Evolutionary conservation across 2,888 invertebrate genomes (phyloP).

Genomic region (Drosophila austrosaltans): DNA sequence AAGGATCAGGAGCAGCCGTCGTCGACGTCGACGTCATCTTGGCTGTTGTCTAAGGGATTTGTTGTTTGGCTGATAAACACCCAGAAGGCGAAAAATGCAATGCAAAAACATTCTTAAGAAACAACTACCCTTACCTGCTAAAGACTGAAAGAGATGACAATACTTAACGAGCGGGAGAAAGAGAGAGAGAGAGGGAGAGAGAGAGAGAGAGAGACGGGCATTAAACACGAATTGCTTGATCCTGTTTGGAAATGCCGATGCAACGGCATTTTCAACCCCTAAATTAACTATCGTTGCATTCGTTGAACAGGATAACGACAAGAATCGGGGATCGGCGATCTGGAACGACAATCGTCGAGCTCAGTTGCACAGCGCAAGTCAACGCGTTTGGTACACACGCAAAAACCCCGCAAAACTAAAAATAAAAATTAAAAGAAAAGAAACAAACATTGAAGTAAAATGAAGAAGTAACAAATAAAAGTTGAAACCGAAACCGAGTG

Average conservation of each 20-base stretch:
- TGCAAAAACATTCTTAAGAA: constrained; percentile 67
- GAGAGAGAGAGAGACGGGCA: constrained; percentile 17
- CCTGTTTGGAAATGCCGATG: constrained; percentile 49
- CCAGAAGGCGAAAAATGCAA: constrained; percentile 54
- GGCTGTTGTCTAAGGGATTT: constrained; percentile 53
- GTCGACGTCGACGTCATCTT: constrained; percentile 1
- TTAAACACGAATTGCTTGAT: constrained; percentile 28
- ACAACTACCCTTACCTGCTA: constrained; percentile 35
- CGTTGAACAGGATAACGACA: constrained; percentile 65
- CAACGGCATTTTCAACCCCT: constrained; percentile 60
- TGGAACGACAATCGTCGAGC: constrained; percentile 69
- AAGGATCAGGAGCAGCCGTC: constrained; percentile 61
- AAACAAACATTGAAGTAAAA: constrained; percentile 23
- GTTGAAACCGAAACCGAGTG: constrained; percentile 48
- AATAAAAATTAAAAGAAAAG: constrained; percentile 25
- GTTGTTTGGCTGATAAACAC: constrained; percentile 55
- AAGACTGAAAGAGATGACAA: too few species aligned
- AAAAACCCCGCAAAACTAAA: constrained; percentile 36
- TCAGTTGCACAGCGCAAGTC: constrained; percentile 78
- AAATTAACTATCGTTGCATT: constrained; percentile 49
- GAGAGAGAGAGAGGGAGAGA: constrained; percentile 13
- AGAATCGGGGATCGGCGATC: constrained; percentile 72
- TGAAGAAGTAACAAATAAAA: constrained; percentile 20
- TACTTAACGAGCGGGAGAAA: constrained; percentile 10
- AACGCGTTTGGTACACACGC: constrained; percentile 70